Conservation (phyloP, 2,797 vertebrate species). For the Threskiornis aethiopicus region DNA sequence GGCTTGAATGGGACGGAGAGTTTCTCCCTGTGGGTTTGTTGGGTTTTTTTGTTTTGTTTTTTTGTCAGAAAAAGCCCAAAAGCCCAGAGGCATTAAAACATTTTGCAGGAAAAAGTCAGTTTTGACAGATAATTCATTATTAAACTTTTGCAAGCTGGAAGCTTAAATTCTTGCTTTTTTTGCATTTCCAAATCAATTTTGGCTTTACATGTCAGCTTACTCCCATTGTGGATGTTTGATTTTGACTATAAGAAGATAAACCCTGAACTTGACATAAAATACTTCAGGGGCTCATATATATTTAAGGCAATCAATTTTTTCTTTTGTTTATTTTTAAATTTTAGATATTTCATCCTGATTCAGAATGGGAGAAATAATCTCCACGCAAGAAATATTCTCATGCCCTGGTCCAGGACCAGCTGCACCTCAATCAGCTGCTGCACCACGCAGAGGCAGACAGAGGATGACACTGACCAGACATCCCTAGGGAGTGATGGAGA, state of each 20-base stretch:
- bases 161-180: background rate
- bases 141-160: background rate
- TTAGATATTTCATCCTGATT: background rate
- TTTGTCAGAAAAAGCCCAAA: background rate
- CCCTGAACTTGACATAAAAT: background rate
- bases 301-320: background rate
- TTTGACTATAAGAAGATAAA: background rate
- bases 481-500: background rate
- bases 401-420: background rate
- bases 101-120: background rate
- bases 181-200: background rate
- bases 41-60: background rate
- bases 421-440: background rate
- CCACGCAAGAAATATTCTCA: background rate
- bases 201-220: background rate
- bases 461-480: background rate
- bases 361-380: background rate
- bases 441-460: accelerated
- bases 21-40: background rate
- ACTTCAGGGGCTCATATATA: background rate
- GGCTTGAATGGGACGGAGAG: background rate
- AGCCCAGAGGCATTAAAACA: background rate
- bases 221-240: background rate
- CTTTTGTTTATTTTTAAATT: background rate
- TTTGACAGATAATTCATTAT: background rate